Evolutionary conservation across 2,888 invertebrate species (phyloP).

Genomic region (Cyaniris semiargus): DNA sequence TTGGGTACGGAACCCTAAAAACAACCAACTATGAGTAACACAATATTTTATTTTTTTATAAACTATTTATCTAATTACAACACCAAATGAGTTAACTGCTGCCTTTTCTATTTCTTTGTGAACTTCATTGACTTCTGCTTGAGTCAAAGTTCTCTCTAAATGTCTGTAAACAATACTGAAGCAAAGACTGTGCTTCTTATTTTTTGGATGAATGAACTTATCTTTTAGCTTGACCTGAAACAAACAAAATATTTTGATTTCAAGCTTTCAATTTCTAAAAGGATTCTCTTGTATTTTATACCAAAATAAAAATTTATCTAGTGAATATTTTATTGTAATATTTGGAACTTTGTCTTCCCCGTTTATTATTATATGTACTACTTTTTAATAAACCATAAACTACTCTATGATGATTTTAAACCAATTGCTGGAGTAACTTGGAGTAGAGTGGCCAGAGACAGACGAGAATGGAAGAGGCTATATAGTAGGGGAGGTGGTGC

Average conservation of each 20-base stretch:
- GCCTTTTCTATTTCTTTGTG: slow-evolving; percentile 87
- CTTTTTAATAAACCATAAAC: no score
- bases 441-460: no score
- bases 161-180: slow-evolving; percentile 96
- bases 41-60: not conserved
- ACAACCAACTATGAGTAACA: not conserved
- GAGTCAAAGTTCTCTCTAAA: slow-evolving; percentile 92
- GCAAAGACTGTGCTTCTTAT: slow-evolving; percentile 90
- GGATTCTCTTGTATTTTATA: not conserved
- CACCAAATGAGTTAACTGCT: slow-evolving; percentile 61
- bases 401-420: no score
- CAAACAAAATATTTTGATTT: slow-evolving; percentile 28
- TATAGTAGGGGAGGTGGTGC: no score
- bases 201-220: slow-evolving; percentile 92
- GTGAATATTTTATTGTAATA: no score
- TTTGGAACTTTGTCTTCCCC: no score
- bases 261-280: not conserved
- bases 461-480: no score
- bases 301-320: not conserved
- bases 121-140: slow-evolving; percentile 91
- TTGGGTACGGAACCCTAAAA: no score
- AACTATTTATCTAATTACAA: slow-evolving; percentile 58
- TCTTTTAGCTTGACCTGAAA: slow-evolving; percentile 89
- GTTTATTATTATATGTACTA: no score
- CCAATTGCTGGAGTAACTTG: no score